Evolutionary conservation across 2,113 vertebrate genomes (phyloP).

Genomic region (Pongo pygmaeus): DNA sequence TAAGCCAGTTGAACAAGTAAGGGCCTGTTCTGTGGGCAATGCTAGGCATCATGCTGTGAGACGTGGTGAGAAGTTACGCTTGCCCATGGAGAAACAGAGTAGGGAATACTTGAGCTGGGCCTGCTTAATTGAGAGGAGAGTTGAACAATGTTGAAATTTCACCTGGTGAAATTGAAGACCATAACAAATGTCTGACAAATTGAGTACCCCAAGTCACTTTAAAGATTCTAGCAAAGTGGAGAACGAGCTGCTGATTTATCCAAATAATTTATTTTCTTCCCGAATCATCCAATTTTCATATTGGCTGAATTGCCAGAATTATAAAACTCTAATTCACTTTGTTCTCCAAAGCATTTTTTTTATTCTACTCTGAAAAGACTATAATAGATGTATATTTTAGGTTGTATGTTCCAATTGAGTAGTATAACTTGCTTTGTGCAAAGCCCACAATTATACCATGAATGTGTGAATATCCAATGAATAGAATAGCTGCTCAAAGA

Average conservation of each 20-base stretch:
- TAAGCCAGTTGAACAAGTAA: neutral
- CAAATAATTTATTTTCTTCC: neutral
- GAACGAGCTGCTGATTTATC: neutral
- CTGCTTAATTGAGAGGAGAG: too few relatives aligned
- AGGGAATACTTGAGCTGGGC: neutral
- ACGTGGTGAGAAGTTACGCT: neutral
- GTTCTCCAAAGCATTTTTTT: neutral
- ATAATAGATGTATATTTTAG: neutral
- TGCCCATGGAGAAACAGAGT: neutral
- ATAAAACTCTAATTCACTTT: neutral
- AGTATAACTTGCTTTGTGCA: neutral
- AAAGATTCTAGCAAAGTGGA: neutral
- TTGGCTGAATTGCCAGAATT: neutral
- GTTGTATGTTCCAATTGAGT: neutral
- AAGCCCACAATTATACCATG: neutral
- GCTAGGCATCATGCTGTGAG: too few relatives aligned
- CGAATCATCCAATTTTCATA: neutral
- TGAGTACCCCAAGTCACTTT: neutral
- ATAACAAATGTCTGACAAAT: neutral
- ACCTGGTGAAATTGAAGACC: neutral
- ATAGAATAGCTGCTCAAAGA: neutral
- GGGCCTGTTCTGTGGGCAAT: neutral
- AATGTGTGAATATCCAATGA: neutral
- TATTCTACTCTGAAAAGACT: neutral
- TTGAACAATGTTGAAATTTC: neutral